Evolutionary conservation across 37 sponge, comb jelly and placozoan genomes (phyloP), one percentile per base, ranked within the genome.

Genomic region (Mnemiopsis leidyi): DNA sequence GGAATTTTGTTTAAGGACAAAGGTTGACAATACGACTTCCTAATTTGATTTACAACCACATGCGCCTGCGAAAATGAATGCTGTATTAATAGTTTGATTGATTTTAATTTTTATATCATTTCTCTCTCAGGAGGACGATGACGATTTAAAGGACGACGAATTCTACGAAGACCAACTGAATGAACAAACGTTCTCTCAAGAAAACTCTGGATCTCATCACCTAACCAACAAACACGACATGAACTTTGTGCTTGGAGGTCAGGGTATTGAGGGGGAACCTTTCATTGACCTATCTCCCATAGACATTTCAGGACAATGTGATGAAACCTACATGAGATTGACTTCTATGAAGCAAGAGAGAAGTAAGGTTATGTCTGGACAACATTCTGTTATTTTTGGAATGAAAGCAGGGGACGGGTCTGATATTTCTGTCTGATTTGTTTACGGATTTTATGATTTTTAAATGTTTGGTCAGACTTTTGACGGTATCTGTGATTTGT

Each of bases 401-500:
- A 71, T 28, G 25, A 21, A 13, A 13, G 68, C 18, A 67, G 30
- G 75, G 5, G 75, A n/a, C 5, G 75, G 30, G 7, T 29, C 26
- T 71, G 75, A 71, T 71, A 71, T 71, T 71, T 71, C 75, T 71
- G 75, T 71, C 3, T 71, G 75, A 71, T 7, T 48, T 48, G 61
- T 48, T n/a, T n/a, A n/a, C n/a, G n/a, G n/a, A n/a, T n/a, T n/a
- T n/a, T n/a, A n/a, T n/a, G n/a, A n/a, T n/a, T n/a, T n/a, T n/a
- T n/a, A n/a, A n/a, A n/a, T n/a, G n/a, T n/a, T n/a, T n/a, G n/a
- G n/a, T n/a, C n/a, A n/a, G n/a, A n/a, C n/a, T n/a, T n/a, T n/a
- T n/a, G n/a, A n/a, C n/a, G n/a, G n/a, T n/a, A n/a, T n/a, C n/a
- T n/a, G n/a, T n/a, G n/a, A n/a, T n/a, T n/a, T n/a, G n/a, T n/a